Evolutionary conservation across 2,113 vertebrate genomes (phyloP), one percentile per base, ranked within the genome.

Genomic region (Odocoileus hemionus): DNA sequence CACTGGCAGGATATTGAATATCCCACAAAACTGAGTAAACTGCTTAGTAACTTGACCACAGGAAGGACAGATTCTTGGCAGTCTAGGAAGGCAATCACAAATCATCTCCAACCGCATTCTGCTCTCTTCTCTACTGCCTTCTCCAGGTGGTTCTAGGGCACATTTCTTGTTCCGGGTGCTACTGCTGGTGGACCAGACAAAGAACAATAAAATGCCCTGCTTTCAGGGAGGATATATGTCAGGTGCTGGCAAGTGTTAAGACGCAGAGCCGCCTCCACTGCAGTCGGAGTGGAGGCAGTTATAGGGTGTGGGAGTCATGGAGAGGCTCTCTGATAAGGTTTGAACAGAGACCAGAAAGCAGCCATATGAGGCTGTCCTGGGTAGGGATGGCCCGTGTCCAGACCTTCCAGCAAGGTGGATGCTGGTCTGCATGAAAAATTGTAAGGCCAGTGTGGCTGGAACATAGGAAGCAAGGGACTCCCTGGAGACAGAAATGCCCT

Each of bases 361-460:
- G 6, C 11, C 55, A 16, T 12, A 7, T 0, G 15, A 57, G 19
- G 2, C 0, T 9, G 4, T 30, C 26, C 45, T 25, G 15, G 7
- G 6, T 45, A n/a, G 19, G 6, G 9, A 0, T 7, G 3, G 30
- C 28, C 10, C 7, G 7, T 36, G 33, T 61, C 2, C 47, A 64
- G 61, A 28, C 13, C 26, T 36, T 12, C 21, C 39, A 3, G 61
- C 3, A 15, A 43, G 16, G 78, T 1, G 1, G 6, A 9, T 30
- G 39, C 16, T 50, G 21, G 23, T 25, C 47, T 33, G 36, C 0
- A 3, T 30, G 45, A 85, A 11, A n/a, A 30, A 9, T 39, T 10
- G 3, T 7, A 36, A 10, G 10, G 47, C n/a, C 52, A 58, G 39
- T 4, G 7, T 0, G 11, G 7, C 2, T 58, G 67, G 15, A 39